phyloP scores from a whole-genome alignment of 2,888 invertebrate genomes.

The Xylocampa areola region DNA sequence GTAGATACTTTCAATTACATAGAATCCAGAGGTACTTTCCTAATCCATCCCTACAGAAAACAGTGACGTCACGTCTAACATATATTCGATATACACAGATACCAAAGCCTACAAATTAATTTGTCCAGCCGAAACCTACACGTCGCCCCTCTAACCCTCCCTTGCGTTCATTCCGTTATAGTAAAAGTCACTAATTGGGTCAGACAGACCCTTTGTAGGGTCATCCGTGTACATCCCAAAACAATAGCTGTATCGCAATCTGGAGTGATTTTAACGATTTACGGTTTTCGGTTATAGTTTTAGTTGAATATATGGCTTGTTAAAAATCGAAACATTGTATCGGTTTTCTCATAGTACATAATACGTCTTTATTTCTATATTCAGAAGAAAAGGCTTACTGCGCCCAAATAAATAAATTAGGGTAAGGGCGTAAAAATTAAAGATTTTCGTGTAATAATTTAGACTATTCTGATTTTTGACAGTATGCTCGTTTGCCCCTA shows the following conservation, averaged over 20 bases:
- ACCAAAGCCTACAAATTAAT: slow-evolving; percentile 45
- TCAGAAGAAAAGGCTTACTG: too few relatives aligned
- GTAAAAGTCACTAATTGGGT: slow-evolving; percentile 50
- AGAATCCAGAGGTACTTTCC: too few relatives aligned
- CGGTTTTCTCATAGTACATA: too few relatives aligned
- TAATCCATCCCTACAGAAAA: too few relatives aligned
- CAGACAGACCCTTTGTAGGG: slow-evolving; percentile 36
- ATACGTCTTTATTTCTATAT: too few relatives aligned
- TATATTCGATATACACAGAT: background rate
- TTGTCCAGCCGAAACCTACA: slow-evolving; percentile 40
- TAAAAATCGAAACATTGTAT: too few relatives aligned
- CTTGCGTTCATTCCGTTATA: slow-evolving; percentile 29
- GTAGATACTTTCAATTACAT: too few relatives aligned
- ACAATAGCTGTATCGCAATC: slow-evolving; percentile 54
- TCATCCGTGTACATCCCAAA: slow-evolving; percentile 21
- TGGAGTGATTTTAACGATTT: slow-evolving; percentile 56
- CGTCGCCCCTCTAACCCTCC: slow-evolving; percentile 31
- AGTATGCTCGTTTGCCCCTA: too few relatives aligned
- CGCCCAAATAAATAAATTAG: too few relatives aligned
- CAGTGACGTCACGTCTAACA: background rate
- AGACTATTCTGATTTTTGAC: too few relatives aligned
- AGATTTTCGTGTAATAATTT: too few relatives aligned
- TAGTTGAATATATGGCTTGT: slow-evolving; percentile 11
- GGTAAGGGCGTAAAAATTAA: too few relatives aligned
- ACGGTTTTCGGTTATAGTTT: slow-evolving; percentile 16